A percentile compares a stretch with the other conserved stretches of the same genome.
Conservation (phyloP, 1,140 invertebrate species). For the Drosophila truncata region DNA sequence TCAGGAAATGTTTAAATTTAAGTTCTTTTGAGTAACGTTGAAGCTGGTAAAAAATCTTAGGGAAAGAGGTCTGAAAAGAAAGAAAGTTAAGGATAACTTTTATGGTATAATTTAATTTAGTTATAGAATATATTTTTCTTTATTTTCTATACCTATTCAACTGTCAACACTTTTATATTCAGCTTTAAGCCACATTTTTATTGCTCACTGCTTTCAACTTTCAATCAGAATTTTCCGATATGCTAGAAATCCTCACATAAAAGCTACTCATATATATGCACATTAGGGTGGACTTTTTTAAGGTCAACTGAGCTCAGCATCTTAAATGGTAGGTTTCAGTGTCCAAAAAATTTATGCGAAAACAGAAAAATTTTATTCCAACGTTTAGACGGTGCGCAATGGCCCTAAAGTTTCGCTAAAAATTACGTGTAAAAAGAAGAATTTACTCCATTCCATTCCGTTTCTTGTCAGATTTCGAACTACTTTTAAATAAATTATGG, state of each 20-base stretch:
- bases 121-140: neutral
- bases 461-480: too few relatives aligned
- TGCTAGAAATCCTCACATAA: neutral
- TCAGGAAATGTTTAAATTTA: neutral
- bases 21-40: neutral
- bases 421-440: too few relatives aligned
- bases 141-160: neutral
- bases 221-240: neutral
- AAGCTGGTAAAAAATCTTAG: neutral
- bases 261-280: neutral
- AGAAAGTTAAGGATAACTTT: neutral
- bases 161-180: neutral
- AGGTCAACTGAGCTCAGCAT: too few relatives aligned
- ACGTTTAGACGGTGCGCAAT: too few relatives aligned
- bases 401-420: too few relatives aligned
- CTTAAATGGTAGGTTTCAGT: too few relatives aligned
- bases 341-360: too few relatives aligned
- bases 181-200: constrained; percentile 2
- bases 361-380: too few relatives aligned
- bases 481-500: too few relatives aligned
- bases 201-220: neutral
- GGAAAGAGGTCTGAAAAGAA: too few relatives aligned
- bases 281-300: too few relatives aligned
- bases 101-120: neutral
- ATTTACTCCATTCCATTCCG: too few relatives aligned